Evolutionary conservation across 2,113 vertebrate species (phyloP), one percentile per base, ranked within the genome.

Genomic region (Myrmecophaga tridactyla): DNA sequence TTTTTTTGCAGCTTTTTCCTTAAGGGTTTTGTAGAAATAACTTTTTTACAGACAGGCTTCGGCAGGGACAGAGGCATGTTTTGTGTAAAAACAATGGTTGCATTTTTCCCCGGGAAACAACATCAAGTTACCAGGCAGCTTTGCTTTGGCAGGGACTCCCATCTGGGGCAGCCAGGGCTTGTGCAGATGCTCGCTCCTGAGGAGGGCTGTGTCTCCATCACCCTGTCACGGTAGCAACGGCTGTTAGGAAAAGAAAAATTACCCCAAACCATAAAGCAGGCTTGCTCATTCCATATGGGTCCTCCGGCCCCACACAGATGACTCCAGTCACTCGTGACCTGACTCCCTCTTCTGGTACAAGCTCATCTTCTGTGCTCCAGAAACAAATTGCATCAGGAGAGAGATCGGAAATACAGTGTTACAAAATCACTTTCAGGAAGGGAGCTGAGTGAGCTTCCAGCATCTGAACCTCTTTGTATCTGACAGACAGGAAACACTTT

Each of bases 1-100:
- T 56, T 23, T 36, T 51, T 72, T 21, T 39, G 14, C 31, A 56
- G 88, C 17, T 17, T 41, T 78, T 73, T 70, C 86, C 58, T 92
- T 69, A 70, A 76, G 58, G n/a, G 36, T 84, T 97, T 78, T 78
- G 75, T 18, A 69, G 93, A 92, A 96, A 96, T 58, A 70, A 39
- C 63, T 92, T 90, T 69, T 60, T 76, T 76, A 46, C 6, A 67
- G 84, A 34, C 34, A 27, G 36, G 58, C 29, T 41, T 48, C 21
- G 9, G 20, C 48, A 48, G 80, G 34, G 70, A 56, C 84, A 81
- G 43, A 65, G 84, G 34, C 0, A 0, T 25, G 67, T 39, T 77
- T 60, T 89, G 18, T 65, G 27, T 48, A 60, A 65, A 72, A 75
- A 92, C 65, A 86, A 73, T 58, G 62, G n/a, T 7, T 90, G 23